These are phyloP conservation scores for Lepus americanus DNA, from an alignment of 2,113 vertebrate species.

Conservation along the genomic window DNA sequence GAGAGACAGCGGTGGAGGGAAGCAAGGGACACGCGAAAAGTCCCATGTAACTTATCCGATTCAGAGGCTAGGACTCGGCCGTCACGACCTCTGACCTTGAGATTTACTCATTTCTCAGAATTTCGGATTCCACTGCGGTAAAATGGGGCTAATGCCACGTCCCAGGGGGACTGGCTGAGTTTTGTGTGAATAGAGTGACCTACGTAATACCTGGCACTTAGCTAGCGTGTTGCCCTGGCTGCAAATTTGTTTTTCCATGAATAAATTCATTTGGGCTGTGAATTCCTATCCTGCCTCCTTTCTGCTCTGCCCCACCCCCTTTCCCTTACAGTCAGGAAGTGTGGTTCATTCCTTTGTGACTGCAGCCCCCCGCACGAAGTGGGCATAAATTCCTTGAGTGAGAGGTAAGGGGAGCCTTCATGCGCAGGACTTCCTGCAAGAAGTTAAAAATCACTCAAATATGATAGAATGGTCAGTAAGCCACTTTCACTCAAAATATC, in stretches of 20 bases:
- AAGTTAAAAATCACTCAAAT: not conserved
- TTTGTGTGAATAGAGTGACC: not conserved
- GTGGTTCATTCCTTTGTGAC: not conserved
- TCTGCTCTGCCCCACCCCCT: too few relatives aligned
- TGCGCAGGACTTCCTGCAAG: not conserved
- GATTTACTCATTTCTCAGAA: not conserved
- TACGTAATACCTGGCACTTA: too few relatives aligned
- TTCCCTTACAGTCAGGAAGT: too few relatives aligned
- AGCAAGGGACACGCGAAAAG: not conserved
- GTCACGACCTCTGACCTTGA: conserved; percentile 11
- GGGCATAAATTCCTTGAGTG: not conserved
- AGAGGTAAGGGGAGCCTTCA: not conserved
- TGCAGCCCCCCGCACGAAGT: not conserved
- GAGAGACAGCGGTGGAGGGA: not conserved
- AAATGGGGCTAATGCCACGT: not conserved
- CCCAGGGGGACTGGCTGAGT: not conserved
- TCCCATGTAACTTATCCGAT: not conserved
- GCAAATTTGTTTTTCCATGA: too few relatives aligned
- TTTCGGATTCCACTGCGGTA: not conserved
- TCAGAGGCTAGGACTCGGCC: not conserved
- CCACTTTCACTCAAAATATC: not conserved
- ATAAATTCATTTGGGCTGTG: too few relatives aligned
- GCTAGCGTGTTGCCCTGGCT: too few relatives aligned
- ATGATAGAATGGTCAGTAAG: not conserved
- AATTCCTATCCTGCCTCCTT: too few relatives aligned